Conservation (phyloP, 2,797 vertebrate species). For the Molothrus ater region DNA sequence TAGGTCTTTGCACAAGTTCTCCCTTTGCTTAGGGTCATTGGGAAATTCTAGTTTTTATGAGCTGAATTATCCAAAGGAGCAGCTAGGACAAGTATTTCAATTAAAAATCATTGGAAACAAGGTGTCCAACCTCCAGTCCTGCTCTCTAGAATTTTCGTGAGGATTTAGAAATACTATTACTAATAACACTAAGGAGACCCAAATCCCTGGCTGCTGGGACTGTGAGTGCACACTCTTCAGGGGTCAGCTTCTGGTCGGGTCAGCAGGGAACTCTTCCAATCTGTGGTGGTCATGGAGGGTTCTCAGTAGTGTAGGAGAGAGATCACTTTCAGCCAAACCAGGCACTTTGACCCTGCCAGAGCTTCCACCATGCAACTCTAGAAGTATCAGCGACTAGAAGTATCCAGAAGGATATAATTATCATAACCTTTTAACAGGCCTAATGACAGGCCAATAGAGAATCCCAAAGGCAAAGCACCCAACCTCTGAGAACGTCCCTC, state of each 20-base stretch:
- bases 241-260: neutral
- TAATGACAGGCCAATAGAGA: neutral
- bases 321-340: neutral
- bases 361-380: neutral
- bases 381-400: neutral
- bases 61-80: neutral
- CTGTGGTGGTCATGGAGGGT: neutral
- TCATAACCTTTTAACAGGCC: neutral
- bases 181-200: neutral
- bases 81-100: neutral
- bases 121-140: neutral
- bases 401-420: neutral
- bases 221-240: neutral
- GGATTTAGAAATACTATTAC: neutral
- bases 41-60: constrained; percentile 14
- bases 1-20: neutral
- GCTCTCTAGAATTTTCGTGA: neutral
- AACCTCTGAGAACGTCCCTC: neutral
- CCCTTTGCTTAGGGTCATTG: neutral
- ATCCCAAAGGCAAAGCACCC: neutral
- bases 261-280: neutral
- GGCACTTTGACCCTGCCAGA: neutral
- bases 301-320: neutral
- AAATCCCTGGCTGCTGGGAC: neutral
- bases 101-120: neutral